Base-by-base conservation (phyloP, 2,113 vertebrate genomes). In the Corythaeola cristata region DNA sequence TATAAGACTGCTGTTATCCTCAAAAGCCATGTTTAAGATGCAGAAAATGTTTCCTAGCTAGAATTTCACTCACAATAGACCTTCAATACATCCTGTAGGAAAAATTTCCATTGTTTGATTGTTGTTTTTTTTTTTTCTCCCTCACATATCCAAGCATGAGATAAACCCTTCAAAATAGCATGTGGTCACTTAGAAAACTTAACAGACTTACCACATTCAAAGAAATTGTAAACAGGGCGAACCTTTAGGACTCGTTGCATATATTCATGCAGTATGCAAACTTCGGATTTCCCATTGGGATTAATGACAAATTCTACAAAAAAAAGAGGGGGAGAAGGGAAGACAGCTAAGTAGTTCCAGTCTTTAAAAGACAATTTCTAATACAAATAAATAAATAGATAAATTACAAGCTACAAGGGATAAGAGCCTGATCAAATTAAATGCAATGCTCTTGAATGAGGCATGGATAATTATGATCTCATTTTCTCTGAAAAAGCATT, bases 201-300 rank as follows among this genome's bases (percentile, higher is more conserved):
- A 56, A 30, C 22, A 67, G 67, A 97, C 99, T 99, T 98, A 99
- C 99, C 99, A 99, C 99, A 99, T 99, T 99, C 99, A 98, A 99
- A 99, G 98, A 99, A 99, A 98, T 99, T 99, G 98, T 99, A 99
- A 98, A 99, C 99, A 95, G 99, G 99, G 96, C 99, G 99, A 97
- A 99, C 99, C 98, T 99, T 99, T 68, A 99, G 99, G 95, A 99
- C 99, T 74, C 99, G 99, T 97, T 99, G 99, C 99, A 99, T 99
- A 97, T 99, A 99, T 98, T 99, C 99, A 82, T 99, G 99, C 88
- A 99, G 98, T 93, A 99, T 99, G 97, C 99, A 99, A 95, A 99
- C 99, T 98, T 99, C 99, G 1, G 99, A 99, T 71, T 99, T 99
- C 89, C 99, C 99, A 71, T 99, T 99, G 55, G 99, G 99, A 97